Conservation (phyloP, 2,888 invertebrate species). For the Eristalinus sepulchralis region DNA sequence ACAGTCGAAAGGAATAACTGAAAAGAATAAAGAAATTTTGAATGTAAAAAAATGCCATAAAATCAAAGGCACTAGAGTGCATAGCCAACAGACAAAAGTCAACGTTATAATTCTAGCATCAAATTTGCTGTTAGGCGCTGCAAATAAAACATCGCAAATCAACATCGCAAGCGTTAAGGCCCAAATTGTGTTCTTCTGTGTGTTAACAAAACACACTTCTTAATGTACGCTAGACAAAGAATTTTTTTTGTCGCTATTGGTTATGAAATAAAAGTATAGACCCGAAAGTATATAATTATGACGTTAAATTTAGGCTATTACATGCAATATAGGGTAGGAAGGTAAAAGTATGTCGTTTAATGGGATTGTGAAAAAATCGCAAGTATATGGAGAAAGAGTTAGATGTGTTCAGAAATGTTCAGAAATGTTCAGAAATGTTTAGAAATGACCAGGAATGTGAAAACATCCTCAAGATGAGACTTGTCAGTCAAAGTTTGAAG, state of each 20-base stretch:
- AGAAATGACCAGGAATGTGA: background rate
- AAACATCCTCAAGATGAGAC: background rate
- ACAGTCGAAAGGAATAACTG: background rate
- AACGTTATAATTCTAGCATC: background rate
- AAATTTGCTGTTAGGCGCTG: background rate
- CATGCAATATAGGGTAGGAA: background rate
- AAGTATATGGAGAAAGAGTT: background rate
- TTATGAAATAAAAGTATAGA: background rate
- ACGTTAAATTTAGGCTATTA: background rate
- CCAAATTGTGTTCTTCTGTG: constrained; percentile 1
- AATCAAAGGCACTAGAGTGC: background rate
- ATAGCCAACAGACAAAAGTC: background rate
- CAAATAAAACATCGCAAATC: background rate
- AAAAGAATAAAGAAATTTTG: background rate
- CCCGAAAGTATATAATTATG: background rate
- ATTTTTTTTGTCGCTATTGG: background rate
- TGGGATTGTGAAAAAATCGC: background rate
- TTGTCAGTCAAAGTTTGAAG: background rate
- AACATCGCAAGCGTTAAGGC: background rate
- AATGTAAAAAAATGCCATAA: background rate
- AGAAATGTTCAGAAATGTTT: background rate
- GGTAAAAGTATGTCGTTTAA: background rate
- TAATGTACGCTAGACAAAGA: background rate
- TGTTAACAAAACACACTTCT: background rate
- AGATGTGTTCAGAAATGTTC: background rate